Base-by-base conservation (phyloP, 2,888 invertebrate species). In the Netelia virgata region DNA sequence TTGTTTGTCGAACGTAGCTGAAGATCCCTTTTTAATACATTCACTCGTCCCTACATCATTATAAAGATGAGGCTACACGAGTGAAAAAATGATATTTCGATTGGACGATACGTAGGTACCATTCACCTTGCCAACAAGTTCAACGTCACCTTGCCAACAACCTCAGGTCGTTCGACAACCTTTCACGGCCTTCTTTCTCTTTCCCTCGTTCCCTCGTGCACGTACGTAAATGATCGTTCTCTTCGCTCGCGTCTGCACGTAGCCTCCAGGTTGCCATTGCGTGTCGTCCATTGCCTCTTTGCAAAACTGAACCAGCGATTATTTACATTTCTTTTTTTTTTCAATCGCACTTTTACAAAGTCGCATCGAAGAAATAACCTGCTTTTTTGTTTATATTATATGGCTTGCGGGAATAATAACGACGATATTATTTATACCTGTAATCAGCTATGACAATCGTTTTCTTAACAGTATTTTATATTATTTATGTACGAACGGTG, bases 161-260 rank as follows among this genome's bases (percentile, higher is more conserved):
- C 82, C 73, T 86, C 83, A 87, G 87, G 86, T 87, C 87, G 86
- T 85, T 76, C 84, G 78, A 85, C 85, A 88, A 83, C 86, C 87
- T 88, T 84, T 75, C 61, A 28, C 36, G 74, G 41, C 80, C 74
- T 68, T 74, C 74, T 20, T 36, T 63, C n/a, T 63, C 63, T 9
- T 28, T 63, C 41, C 36, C 36, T 63, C 63, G 8, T 9, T 63
- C 36, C 14, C 63, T 63, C 16, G 5, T 28, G 14, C 36, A 18
- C 18, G 20, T 1, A 57, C n/a, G 23, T 36, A 73, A 53, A 69
- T 57, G n/a, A 61, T 68, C 57, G 47, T 63, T 59, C n/a, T 53
- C 50, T 14, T 55, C 50, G 3, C 59, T 68, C 53, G 23, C 64
- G 14, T n/a, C 16, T 18, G 11, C 14, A 18, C 11, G 11, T 55